phyloP scores from a whole-genome alignment of 92 coral and sea anemone species.

The Epizoanthus ramosus region DNA sequence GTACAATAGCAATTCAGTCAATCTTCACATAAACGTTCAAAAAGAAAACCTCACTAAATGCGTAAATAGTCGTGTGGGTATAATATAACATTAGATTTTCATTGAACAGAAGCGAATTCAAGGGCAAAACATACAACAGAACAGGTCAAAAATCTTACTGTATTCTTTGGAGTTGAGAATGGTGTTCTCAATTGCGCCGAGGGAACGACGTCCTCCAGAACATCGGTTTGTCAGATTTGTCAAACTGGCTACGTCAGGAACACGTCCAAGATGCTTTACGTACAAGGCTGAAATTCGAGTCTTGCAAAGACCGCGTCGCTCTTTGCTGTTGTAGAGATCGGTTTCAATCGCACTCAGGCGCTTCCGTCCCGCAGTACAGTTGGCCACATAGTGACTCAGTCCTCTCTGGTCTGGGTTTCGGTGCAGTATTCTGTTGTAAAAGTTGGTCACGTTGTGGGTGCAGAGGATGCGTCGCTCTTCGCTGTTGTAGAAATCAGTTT shows the following conservation, averaged over 20 bases:
- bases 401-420: no score
- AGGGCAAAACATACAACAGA: neutral
- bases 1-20: no score
- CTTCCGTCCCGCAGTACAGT: no score
- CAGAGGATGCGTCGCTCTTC: neutral
- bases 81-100: no score
- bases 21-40: no score
- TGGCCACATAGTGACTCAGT: no score
- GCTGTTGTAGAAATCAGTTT: neutral
- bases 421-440: no score
- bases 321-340: no score
- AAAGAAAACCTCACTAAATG: no score
- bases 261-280: neutral
- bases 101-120: no score
- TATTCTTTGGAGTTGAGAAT: constrained; percentile 26
- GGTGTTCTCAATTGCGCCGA: neutral
- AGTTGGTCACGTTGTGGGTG: neutral
- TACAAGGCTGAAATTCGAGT: neutral
- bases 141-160: neutral
- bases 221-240: neutral
- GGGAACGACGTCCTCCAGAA: neutral
- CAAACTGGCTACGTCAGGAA: neutral
- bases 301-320: neutral
- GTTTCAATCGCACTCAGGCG: no score
- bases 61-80: no score